These are phyloP conservation scores for Thomomys bottae DNA, from an alignment of 2,113 vertebrate species.

Conservation along the genomic window DNA sequence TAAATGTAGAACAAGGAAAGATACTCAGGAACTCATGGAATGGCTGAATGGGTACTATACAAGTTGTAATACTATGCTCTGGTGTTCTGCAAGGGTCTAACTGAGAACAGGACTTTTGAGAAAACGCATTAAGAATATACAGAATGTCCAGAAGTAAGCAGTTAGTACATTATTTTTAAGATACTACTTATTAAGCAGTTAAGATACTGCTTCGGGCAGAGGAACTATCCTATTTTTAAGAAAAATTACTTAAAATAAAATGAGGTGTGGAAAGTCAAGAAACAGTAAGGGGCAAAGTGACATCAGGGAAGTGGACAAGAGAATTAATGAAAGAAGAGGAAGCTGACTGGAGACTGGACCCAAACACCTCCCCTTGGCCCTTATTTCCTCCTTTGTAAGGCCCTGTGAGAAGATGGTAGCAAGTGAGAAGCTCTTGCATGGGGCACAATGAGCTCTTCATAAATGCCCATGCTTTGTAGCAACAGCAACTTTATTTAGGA, in stretches of 20 bases:
- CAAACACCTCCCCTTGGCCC: background rate
- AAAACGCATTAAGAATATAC: background rate
- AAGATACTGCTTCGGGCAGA: background rate
- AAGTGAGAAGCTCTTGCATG: background rate
- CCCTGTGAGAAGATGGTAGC: background rate
- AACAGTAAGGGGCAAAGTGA: fast-evolving
- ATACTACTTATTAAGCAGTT: too few species aligned
- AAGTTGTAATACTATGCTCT: background rate
- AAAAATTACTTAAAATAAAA: background rate
- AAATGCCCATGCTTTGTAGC: background rate
- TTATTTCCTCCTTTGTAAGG: background rate
- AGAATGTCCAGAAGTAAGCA: background rate
- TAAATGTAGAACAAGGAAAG: background rate
- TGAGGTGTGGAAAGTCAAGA: background rate
- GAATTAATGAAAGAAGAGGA: background rate
- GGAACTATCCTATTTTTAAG: background rate
- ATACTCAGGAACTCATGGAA: background rate
- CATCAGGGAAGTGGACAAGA: background rate
- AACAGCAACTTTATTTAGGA: too few species aligned
- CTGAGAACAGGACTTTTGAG: background rate
- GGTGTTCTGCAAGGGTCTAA: background rate
- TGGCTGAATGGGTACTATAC: too few species aligned
- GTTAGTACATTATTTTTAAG: too few species aligned
- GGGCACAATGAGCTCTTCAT: background rate
- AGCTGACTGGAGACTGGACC: fast-evolving